phyloP scores from a whole-genome alignment of 2,888 invertebrate genomes.

The Amitus sp. region DNA sequence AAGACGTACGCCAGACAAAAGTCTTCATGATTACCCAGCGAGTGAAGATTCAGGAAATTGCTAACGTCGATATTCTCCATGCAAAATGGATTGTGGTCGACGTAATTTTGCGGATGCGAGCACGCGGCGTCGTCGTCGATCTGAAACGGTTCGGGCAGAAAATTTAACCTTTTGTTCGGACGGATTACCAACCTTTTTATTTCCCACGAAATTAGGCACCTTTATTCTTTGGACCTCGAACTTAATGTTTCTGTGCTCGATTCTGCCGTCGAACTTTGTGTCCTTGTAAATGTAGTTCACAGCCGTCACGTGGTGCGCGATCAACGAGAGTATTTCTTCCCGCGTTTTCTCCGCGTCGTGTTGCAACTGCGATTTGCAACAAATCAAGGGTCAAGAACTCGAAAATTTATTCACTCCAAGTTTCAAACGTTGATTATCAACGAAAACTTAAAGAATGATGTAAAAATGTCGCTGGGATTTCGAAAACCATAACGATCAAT shows the following conservation, averaged over 20 bases:
- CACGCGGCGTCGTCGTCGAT: slow-evolving; percentile 91
- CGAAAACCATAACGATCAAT: no score
- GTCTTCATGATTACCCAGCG: slow-evolving; percentile 95
- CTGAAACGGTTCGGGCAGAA: slow-evolving; percentile 65
- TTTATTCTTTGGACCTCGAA: slow-evolving; percentile 94
- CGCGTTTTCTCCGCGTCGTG: slow-evolving; percentile 87
- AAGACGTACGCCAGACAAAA: slow-evolving; percentile 99
- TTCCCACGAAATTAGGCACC: slow-evolving; percentile 62
- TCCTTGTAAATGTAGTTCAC: slow-evolving; percentile 97
- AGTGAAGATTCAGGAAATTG: slow-evolving; percentile 98
- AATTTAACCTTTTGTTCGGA: slow-evolving; percentile 3
- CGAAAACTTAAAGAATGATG: no score
- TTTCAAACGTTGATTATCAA: no score
- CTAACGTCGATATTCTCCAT: slow-evolving; percentile 98
- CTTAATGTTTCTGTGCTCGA: slow-evolving; percentile 91
- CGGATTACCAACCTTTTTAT: background rate
- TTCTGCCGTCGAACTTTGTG: slow-evolving; percentile 92
- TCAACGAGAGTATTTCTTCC: slow-evolving; percentile 96
- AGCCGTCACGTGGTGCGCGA: slow-evolving; percentile 98
- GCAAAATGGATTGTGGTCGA: slow-evolving; percentile 89
- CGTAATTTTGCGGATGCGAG: slow-evolving; percentile 69
- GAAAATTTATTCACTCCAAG: no score
- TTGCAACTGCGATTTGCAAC: slow-evolving; percentile 74
- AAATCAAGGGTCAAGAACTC: no score
- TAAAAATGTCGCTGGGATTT: no score